Evolutionary conservation across 1,140 invertebrate species (phyloP), one percentile per base, ranked within the genome.

Genomic region (Scaptomyza pallida): DNA sequence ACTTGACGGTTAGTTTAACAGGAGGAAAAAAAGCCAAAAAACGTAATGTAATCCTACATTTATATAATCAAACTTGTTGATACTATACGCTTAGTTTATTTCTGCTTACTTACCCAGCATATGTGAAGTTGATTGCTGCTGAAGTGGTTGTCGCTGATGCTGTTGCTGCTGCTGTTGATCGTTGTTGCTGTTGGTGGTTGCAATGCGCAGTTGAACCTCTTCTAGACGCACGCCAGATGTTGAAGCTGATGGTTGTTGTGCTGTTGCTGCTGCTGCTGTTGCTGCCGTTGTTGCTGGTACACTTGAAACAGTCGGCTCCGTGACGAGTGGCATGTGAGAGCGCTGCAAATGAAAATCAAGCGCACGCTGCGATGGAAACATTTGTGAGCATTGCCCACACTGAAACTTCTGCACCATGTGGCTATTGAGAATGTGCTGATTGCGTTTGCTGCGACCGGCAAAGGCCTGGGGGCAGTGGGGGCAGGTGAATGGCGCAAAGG

Each of bases 391-490:
- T 37, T 90, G 89, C 5, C 89, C 89, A 41, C 89, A 90, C 19
- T 89, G 89, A 21, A 80, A 90, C 43, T 86, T 81, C 57, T 89
- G 78, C 6, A 85, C 60, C 44, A 90, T 79, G 37, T 90, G 89
- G 4, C 72, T 54, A 57, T 51, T 82, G 0, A 86, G 70, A 8
- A 90, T 89, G 57, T 90, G 89, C 61, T 90, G 85, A 15, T 78
- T 85, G 5, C 89, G 81, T 45, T 90, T 83, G 12, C 48, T 83
- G 21, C 89, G 54, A 5, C 85, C 67, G 19, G 76, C 63, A 47
- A 90, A 90, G 1, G 82, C 59, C 44, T 78, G 51, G 0, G 89
- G 78, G 15, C 89, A 90, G 33, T 90, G 81, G 4, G 85, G 89
- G 60, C 89, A 90, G 37, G 83, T 90, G 41, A 83, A 90, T 0